Base-by-base conservation (phyloP, 2,797 vertebrate species). In the Helicolenus hilgendorfi region DNA sequence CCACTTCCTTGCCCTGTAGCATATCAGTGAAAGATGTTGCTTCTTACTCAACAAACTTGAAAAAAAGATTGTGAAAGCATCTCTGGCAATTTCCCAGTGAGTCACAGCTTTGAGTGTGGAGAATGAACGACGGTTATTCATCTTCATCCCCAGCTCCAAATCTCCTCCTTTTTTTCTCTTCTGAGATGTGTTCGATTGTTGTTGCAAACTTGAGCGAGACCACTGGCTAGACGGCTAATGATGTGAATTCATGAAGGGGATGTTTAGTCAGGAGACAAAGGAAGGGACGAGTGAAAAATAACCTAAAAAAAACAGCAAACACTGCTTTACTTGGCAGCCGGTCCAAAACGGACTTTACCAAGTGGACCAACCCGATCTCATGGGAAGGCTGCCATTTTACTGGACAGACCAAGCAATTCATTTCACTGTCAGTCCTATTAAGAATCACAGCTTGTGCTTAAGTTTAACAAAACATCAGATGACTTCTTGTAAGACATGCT, bases 91-190 rank as follows among this genome's bases (percentile, higher is more conserved):
- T 89, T 93, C 80, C 58, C 31, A 31, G 74, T 88, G 91, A 94
- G 83, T 95, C 90, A 92, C 72, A 60, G 41, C 73, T 84, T 53
- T 71, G 76, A 87, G 69, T 60, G 59, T 26, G 9, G 11, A 75
- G 49, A 86, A 72, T 63, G 64, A 86, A 77, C 84, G 20, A 60
- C 74, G 36, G 49, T 92, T 92, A 83, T 90, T 92, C 72, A 83
- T 91, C 79, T 74, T 79, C 22, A 62, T 64, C 35, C 68, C 33
- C 31, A 27, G 22, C 73, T 80, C 53, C 59, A 22, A 72, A 35
- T 60, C 27, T 11, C 45, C 15, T 7, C 69, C 13, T 3, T 31
- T n/a, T n/a, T 10, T 70, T n/a, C 22, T 90, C 45, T 78, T 36
- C 5, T 29, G 77, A 81, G 56, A 80, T 79, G 36, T 18, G 35